Base-by-base conservation (phyloP, 2,888 invertebrate species). In the Dolichopus griseipennis region DNA sequence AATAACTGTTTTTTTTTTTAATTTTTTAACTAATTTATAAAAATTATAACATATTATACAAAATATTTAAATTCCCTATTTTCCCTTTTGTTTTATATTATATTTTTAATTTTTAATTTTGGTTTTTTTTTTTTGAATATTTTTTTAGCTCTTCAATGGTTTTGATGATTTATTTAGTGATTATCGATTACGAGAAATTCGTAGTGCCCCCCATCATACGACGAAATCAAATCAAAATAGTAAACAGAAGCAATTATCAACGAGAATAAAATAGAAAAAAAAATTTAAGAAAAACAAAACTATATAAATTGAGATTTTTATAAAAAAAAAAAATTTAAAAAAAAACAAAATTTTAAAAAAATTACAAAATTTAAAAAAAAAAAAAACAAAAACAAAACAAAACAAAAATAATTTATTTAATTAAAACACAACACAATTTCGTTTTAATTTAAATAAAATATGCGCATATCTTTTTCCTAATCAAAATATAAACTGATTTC, bases 111-210 rank as follows among this genome's bases (percentile, higher is more conserved):
- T n/a, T n/a, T n/a, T n/a, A 27, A 27, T 27, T 27, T 27, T 27
- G 3, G 2, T 27, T 27, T 5, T 5, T 27, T 27, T 27, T 27
- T 27, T 27, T 27, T 27, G 2, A 27, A 27, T 27, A 5, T 5
- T 27, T 27, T 27, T 74, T 7, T 70, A 81, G 80, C 75, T 79
- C 66, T 78, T 77, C 67, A 78, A 76, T 66, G 81, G 79, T 69
- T 80, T 81, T 69, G 78, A 80, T 70, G 75, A 77, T 70, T 73
- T 80, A 67, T 76, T 81, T 66, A 77, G 76, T 71, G 75, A 76
- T 64, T 78, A 78, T 63, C 74, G 78, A 65, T 72, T 79, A 63
- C 75, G 77, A 67, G 75, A 73, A 52, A 70, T 74, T 71, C 69
- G 69, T 62, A 66, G 68, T 43, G 34, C 69, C 22, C 67, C 66